Evolutionary conservation across 2,888 invertebrate species (phyloP), one percentile per base, ranked within the genome.

Genomic region (Apotomis capreana): DNA sequence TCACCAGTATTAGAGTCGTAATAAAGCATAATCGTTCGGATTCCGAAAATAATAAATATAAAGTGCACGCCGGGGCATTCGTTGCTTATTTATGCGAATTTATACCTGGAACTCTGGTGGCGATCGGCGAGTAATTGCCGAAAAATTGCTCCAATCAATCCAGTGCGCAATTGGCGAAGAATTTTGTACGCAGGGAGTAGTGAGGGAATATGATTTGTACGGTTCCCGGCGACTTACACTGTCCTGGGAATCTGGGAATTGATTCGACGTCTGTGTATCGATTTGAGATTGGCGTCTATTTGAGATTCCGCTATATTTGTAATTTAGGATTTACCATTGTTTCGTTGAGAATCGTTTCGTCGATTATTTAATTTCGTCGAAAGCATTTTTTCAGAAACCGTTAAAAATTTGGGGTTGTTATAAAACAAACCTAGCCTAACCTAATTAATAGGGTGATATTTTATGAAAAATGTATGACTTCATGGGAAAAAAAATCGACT

Each of bases 61-160:
- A 74, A 76, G 74, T 73, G 76, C 60, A 64, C 74, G 76, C 76
- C 64, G 78, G 65, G 80, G 80, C 80, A 83, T 82, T 84, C 82
- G 80, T 74, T 80, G 76, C 75, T 82, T 87, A 86, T 87, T 86
- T 85, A 87, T 85, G 84, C 80, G 81, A 81, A 71, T 76, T 61
- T 75, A 76, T 87, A 84, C 87, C 77, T 70, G 69, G 86, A 87
- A 85, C 80, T 67, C 74, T 79, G 82, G 82, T 78, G 83, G 82
- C 80, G 78, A 79, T 73, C 78, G 76, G 74, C 77, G 76, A 75
- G 79, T 86, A 85, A 85, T 85, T 78, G 82, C 74, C 74, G 78
- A 77, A 78, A 86, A 85, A 86, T 84, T 85, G 81, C 81, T 72
- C 76, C 78, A 74, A 81, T 80, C 80, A 79, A 65, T 74, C 68